A percentile compares a stretch with the other conserved stretches of the same genome.
Conservation (phyloP, 2,113 vertebrate genomes). For the Anser brachyrhynchus region DNA sequence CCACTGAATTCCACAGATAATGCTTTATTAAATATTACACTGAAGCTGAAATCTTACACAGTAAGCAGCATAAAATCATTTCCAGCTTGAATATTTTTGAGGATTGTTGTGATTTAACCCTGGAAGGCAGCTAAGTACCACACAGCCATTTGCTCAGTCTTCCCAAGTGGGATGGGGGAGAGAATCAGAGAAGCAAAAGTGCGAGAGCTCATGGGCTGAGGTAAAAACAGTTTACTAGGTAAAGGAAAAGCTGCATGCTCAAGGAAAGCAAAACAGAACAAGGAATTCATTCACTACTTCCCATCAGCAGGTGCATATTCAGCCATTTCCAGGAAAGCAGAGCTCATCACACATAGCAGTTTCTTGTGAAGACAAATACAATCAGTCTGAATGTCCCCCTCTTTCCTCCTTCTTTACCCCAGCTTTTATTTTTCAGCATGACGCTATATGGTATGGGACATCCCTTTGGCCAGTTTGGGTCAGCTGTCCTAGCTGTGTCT, state of each 20-base stretch:
- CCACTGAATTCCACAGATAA: slow-evolving; percentile 68
- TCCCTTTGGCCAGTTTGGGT: neutral
- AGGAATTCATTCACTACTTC: neutral
- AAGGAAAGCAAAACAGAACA: neutral
- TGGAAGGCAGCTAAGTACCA: neutral
- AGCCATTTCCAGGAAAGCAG: neutral
- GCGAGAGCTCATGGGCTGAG: neutral
- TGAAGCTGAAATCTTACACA: slow-evolving; percentile 74
- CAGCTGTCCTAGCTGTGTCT: neutral
- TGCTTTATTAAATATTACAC: slow-evolving; percentile 78
- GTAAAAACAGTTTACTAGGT: neutral
- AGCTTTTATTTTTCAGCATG: neutral
- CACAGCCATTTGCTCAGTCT: neutral
- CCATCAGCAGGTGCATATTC: neutral
- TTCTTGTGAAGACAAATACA: neutral
- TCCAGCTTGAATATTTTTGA: slow-evolving; percentile 76
- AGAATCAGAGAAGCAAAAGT: neutral
- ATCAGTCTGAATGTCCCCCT: neutral
- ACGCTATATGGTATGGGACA: neutral
- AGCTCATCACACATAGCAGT: neutral
- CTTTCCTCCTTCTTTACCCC: neutral
- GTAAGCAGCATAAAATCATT: slow-evolving; percentile 77
- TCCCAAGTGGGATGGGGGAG: neutral
- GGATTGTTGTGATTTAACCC: neutral
- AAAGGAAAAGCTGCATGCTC: neutral